phyloP scores from a whole-genome alignment of 2,113 vertebrate species.

The Paracyprichromis sp. region DNA sequence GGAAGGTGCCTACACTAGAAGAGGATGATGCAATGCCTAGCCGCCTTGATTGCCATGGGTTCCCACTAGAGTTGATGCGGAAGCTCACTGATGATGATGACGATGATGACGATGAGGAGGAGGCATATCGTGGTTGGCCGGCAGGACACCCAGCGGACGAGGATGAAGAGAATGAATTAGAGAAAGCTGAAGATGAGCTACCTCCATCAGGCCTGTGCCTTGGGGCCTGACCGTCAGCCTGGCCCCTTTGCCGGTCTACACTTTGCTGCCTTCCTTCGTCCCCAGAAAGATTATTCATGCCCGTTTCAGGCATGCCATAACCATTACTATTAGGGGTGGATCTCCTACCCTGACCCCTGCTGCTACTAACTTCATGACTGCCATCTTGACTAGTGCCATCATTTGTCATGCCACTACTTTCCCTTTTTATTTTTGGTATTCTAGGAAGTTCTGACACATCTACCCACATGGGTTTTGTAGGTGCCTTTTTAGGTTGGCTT shows the following conservation, averaged over 20 bases:
- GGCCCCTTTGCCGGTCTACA: constrained; percentile 57
- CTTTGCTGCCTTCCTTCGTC: constrained; percentile 68
- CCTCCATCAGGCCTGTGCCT: constrained; percentile 43
- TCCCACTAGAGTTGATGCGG: constrained; percentile 85
- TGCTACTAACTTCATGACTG: background rate
- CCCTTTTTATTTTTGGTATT: constrained; percentile 91
- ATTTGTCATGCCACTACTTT: constrained; percentile 22
- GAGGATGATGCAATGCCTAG: constrained; percentile 58
- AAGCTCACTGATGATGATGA: constrained; percentile 78
- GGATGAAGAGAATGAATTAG: constrained; percentile 43
- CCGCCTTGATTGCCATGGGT: constrained; percentile 73
- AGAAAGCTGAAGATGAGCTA: constrained; percentile 53
- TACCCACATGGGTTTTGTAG: constrained; percentile 71
- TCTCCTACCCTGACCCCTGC: background rate
- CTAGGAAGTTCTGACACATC: constrained; percentile 84
- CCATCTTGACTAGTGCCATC: constrained; percentile 14
- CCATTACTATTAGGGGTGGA: constrained; percentile 4
- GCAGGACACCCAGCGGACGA: background rate
- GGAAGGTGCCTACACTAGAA: constrained; percentile 56
- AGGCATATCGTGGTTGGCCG: constrained; percentile 31
- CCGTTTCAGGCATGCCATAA: constrained; percentile 69
- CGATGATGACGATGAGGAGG: constrained; percentile 36
- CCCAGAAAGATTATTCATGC: constrained; percentile 80
- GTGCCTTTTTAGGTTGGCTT: constrained; percentile 40
- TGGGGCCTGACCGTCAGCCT: constrained; percentile 39